Evolutionary conservation across 2,113 vertebrate genomes (phyloP).

Genomic region (Hemiprocne comata): DNA sequence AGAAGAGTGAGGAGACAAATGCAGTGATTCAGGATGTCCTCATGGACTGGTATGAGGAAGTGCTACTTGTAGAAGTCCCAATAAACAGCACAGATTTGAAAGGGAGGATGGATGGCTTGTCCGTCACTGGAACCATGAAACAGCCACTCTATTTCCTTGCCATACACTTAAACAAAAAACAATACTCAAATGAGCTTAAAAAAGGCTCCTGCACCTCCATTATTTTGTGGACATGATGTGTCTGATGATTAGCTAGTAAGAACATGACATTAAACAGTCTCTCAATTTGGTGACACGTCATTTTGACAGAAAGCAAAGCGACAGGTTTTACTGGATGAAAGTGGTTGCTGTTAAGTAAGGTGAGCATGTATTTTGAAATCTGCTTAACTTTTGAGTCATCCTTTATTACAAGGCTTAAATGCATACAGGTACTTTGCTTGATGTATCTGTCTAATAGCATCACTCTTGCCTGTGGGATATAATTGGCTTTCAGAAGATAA

Average conservation of each 20-base stretch:
- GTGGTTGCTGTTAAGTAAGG: slow-evolving; percentile 48
- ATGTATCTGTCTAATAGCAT: slow-evolving; percentile 51
- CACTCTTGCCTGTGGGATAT: slow-evolving; percentile 54
- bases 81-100: background rate
- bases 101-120: background rate
- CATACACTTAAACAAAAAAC: background rate
- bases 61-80: background rate
- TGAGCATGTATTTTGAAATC: slow-evolving; percentile 39
- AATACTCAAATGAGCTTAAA: background rate
- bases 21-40: slow-evolving; percentile 18
- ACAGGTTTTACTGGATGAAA: slow-evolving; percentile 51
- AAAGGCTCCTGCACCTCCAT: background rate
- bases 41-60: slow-evolving; percentile 20
- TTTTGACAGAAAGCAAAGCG: background rate
- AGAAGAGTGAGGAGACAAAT: background rate
- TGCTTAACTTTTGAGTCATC: slow-evolving; percentile 60
- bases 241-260: background rate
- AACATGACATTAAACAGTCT: background rate
- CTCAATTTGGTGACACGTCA: background rate
- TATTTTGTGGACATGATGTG: background rate
- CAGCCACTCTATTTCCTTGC: background rate
- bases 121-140: background rate
- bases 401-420: slow-evolving; percentile 46
- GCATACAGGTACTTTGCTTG: slow-evolving; percentile 32
- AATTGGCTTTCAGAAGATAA: slow-evolving; percentile 57